Evolutionary conservation across 2,113 vertebrate species (phyloP).

Genomic region (Junco hyemalis): DNA sequence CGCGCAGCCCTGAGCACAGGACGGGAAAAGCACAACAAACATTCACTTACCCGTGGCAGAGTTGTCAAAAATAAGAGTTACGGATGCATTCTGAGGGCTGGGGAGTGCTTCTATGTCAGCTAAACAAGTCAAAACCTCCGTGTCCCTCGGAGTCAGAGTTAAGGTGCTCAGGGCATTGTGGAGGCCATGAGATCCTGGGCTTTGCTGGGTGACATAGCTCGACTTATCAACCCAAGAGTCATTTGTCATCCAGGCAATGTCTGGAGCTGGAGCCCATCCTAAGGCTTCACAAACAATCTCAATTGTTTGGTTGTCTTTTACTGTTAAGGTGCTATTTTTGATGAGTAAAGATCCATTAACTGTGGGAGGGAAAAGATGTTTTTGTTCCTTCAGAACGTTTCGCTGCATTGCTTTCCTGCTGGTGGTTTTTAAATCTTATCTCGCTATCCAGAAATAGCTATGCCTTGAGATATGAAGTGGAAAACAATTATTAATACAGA

Average conservation of each 20-base stretch:
- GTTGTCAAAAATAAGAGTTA: slow-evolving; percentile 73
- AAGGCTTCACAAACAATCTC: slow-evolving; percentile 78
- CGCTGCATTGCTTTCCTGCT: background rate
- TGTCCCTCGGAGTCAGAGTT: slow-evolving; percentile 67
- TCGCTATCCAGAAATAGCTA: background rate
- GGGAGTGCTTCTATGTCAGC: slow-evolving; percentile 74
- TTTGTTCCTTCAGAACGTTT: slow-evolving; percentile 47
- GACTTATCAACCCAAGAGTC: slow-evolving; percentile 61
- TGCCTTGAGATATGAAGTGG: background rate
- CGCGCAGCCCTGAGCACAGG: background rate
- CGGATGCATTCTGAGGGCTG: slow-evolving; percentile 61
- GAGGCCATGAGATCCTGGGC: slow-evolving; percentile 44
- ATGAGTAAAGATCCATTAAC: slow-evolving; percentile 81
- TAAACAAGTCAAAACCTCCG: slow-evolving; percentile 78
- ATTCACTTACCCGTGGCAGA: slow-evolving; percentile 66
- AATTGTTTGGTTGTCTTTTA: slow-evolving; percentile 66
- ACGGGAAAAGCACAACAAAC: background rate
- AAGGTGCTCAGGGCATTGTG: slow-evolving; percentile 75
- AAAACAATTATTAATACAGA: background rate
- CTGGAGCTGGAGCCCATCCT: slow-evolving; percentile 81
- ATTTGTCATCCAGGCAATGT: slow-evolving; percentile 78
- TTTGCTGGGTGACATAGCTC: slow-evolving; percentile 67
- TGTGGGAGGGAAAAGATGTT: slow-evolving; percentile 71
- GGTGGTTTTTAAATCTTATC: background rate
- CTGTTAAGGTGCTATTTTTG: slow-evolving; percentile 60